Base-by-base conservation (phyloP, 1,140 invertebrate species). In the Lutraria rhynchaena region DNA sequence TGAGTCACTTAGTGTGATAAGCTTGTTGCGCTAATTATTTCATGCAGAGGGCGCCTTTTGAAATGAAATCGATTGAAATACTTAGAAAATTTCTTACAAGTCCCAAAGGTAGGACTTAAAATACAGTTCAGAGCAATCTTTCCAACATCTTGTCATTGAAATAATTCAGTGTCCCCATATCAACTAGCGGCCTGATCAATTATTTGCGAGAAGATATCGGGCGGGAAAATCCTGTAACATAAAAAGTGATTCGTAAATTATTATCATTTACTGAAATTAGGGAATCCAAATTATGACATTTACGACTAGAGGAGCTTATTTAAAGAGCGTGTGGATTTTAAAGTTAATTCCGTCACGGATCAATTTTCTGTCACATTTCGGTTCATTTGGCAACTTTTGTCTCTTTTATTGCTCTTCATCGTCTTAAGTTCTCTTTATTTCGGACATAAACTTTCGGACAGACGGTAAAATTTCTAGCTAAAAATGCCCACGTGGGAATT, bases 341-440 rank as follows among this genome's bases (percentile, higher is more conserved):
- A 67, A 46, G 49, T 67, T 67, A 49, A 46, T 46, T 67, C 49
- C 63, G 49, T 67, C 63, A 46, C 41, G 63, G n/a, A 67, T 31
- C 24, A 29, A 29, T 65, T 27, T 67, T 67, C 41, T 29, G 22
- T 49, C 37, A 19, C 13, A 29, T 46, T 46, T 67, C 44, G 63
- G 22, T 24, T 67, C 63, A 67, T 67, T 61, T 61, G 37, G 37
- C 58, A 61, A 35, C 58, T 61, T 37, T 35, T 35, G 58, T 35
- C 31, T 33, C 1, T 22, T 61, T 61, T 61, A 61, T 61, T 61
- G 58, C 58, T 61, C 58, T 19, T 33, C n/a, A 37, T 22, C 46
- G n/a, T 24, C 9, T 65, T 22, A 24, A 44, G 7, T 65, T 65
- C 61, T 65, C 61, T 65, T 65, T 19, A 65, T 41, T 7, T 15